Evolutionary conservation across 1,140 invertebrate species (phyloP).

Genomic region (Hypsibius dujardini): DNA sequence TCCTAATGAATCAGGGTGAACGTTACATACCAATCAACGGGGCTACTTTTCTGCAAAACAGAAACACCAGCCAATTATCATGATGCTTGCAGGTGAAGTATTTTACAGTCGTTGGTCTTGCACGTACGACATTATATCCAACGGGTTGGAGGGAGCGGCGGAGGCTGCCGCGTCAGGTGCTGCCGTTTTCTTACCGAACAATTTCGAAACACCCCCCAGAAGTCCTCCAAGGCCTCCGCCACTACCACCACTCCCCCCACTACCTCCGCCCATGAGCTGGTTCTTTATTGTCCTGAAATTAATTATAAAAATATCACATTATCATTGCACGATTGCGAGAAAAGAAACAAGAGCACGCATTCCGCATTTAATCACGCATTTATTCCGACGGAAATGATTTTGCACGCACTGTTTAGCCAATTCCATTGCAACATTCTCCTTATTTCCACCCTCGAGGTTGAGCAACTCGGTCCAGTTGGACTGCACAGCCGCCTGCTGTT

Average conservation of each 20-base stretch:
- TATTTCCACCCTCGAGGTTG: slow-evolving; percentile 3
- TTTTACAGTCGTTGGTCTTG: slow-evolving; percentile 1
- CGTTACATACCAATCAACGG: slow-evolving; percentile 12
- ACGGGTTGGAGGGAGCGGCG: not conserved
- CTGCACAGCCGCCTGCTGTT: not conserved
- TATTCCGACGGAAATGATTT: too few relatives aligned
- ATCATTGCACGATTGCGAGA: too few relatives aligned
- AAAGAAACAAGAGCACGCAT: too few relatives aligned
- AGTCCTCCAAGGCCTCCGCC: not conserved
- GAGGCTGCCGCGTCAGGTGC: not conserved
- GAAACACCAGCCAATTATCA: not conserved
- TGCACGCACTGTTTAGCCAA: slow-evolving; percentile 13
- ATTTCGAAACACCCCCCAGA: not conserved
- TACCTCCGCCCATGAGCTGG: not conserved
- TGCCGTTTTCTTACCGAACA: slow-evolving; percentile 8
- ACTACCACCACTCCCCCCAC: not conserved
- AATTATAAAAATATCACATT: too few relatives aligned
- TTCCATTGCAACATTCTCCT: slow-evolving; percentile 15
- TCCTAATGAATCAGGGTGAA: too few relatives aligned
- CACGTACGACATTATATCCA: slow-evolving; percentile 3
- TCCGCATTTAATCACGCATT: too few relatives aligned
- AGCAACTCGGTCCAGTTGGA: slow-evolving; percentile 9
- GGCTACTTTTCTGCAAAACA: not conserved
- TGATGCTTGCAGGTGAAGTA: not conserved
- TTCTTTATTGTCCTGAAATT: not conserved